A percentile compares a stretch with the other conserved stretches of the same genome.
These are phyloP conservation scores for Oenanthe melanoleuca DNA, from an alignment of 2,113 vertebrate genomes.

Conservation along the genomic window DNA sequence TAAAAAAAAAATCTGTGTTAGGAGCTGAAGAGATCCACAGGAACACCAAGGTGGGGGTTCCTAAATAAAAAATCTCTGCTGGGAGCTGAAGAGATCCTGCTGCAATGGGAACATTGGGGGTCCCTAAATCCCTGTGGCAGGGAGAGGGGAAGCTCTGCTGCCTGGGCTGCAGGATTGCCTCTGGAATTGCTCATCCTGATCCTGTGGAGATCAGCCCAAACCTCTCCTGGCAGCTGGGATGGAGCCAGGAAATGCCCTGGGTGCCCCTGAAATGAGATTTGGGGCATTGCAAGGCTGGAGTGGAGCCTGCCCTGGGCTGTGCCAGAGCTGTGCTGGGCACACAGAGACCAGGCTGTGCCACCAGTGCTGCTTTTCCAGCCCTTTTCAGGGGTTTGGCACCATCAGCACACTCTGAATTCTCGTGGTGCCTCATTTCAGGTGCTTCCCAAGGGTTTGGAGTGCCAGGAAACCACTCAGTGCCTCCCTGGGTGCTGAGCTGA, in stretches of 20 bases:
- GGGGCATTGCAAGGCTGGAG: rapidly evolving
- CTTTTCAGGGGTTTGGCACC: neutral
- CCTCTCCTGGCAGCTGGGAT: neutral
- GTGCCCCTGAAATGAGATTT: neutral
- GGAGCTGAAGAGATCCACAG: neutral
- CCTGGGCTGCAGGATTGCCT: neutral
- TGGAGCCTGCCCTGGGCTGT: neutral
- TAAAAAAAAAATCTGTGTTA: neutral
- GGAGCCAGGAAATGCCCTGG: neutral
- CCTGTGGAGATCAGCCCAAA: neutral
- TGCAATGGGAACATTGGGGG: neutral
- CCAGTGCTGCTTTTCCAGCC: neutral
- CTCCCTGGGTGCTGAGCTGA: neutral
- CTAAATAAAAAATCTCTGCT: rapidly evolving
- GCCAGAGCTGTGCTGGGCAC: neutral
- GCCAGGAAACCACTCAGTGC: neutral
- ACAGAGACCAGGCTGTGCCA: rapidly evolving
- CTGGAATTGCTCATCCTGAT: neutral
- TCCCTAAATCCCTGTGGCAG: rapidly evolving
- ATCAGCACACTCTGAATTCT: rapidly evolving
- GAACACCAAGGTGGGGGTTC: rapidly evolving
- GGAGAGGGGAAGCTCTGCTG: neutral
- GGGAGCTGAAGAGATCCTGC: neutral
- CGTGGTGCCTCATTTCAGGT: rapidly evolving
- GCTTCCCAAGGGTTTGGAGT: neutral